Evolutionary conservation across 2,797 vertebrate species (phyloP).

Genomic region (Leptatherina wallacei): DNA sequence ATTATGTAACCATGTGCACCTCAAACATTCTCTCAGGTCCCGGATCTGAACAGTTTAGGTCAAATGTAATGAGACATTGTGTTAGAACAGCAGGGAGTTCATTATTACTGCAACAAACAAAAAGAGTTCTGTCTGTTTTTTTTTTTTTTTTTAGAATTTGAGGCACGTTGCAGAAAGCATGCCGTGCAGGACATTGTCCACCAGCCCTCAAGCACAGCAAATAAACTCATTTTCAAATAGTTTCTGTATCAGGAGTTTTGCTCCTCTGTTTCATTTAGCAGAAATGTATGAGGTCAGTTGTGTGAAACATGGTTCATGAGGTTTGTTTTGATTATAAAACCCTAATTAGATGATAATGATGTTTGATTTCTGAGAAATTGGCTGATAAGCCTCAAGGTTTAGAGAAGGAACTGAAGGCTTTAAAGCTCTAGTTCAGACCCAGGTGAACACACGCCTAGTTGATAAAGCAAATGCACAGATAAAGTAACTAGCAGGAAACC

Average conservation of each 20-base stretch:
- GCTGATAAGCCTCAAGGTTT: background rate
- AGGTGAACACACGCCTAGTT: no score
- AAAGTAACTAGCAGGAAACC: background rate
- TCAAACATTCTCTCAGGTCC: background rate
- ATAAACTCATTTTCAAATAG: background rate
- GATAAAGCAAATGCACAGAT: background rate
- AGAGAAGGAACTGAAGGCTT: background rate
- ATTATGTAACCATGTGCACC: conserved; percentile 2
- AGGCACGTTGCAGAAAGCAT: conserved; percentile 12
- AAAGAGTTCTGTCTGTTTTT: background rate
- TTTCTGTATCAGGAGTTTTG: background rate
- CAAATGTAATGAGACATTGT: conserved; percentile 20
- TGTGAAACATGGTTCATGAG: background rate
- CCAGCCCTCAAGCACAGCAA: background rate
- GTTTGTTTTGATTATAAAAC: conserved; percentile 4
- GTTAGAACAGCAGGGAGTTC: conserved; percentile 2
- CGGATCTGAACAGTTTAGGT: conserved; percentile 1
- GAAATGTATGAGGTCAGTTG: background rate
- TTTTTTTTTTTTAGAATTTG: background rate
- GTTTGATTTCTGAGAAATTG: background rate
- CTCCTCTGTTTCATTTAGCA: background rate
- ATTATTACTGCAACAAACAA: background rate
- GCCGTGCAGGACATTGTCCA: background rate
- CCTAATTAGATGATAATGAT: background rate
- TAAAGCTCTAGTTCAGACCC: background rate